Conservation (phyloP, 2,888 invertebrate species). For the Miltochrista miniata region DNA sequence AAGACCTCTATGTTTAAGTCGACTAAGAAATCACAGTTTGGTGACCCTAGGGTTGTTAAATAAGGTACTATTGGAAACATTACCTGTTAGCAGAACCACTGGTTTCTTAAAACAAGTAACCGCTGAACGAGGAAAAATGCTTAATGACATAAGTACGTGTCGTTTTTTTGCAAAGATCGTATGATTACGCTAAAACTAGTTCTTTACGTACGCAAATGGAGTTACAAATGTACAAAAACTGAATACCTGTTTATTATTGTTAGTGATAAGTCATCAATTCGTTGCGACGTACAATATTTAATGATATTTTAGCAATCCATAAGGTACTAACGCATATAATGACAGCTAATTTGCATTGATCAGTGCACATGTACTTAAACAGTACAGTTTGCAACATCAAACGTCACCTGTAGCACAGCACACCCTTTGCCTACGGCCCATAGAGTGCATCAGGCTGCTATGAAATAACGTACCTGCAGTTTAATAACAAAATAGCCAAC, state of each 20-base stretch:
- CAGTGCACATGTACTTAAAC: slow-evolving; percentile 9
- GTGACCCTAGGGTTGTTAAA: too few relatives aligned
- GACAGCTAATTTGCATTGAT: slow-evolving; percentile 10
- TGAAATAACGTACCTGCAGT: slow-evolving; percentile 1
- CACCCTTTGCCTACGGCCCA: too few relatives aligned
- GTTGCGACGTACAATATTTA: slow-evolving; percentile 11
- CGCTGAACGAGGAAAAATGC: background rate
- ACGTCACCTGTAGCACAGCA: slow-evolving; percentile 11
- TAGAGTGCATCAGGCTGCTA: too few relatives aligned
- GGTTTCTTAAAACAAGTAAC: background rate
- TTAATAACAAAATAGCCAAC: slow-evolving; percentile 15
- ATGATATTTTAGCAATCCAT: slow-evolving; percentile 2
- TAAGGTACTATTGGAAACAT: too few relatives aligned
- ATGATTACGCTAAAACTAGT: background rate
- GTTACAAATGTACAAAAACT: slow-evolving; percentile 1
- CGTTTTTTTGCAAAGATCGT: background rate
- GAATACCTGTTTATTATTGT: background rate
- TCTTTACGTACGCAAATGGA: background rate
- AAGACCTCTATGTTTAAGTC: too few relatives aligned
- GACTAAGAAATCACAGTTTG: too few relatives aligned
- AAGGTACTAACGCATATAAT: slow-evolving; percentile 14
- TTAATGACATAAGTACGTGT: background rate
- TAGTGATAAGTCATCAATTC: slow-evolving; percentile 3
- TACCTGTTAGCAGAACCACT: too few relatives aligned
- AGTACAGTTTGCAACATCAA: slow-evolving; percentile 8